Conservation (phyloP, 2,113 vertebrate genomes). For the Butastur rufipennis region DNA sequence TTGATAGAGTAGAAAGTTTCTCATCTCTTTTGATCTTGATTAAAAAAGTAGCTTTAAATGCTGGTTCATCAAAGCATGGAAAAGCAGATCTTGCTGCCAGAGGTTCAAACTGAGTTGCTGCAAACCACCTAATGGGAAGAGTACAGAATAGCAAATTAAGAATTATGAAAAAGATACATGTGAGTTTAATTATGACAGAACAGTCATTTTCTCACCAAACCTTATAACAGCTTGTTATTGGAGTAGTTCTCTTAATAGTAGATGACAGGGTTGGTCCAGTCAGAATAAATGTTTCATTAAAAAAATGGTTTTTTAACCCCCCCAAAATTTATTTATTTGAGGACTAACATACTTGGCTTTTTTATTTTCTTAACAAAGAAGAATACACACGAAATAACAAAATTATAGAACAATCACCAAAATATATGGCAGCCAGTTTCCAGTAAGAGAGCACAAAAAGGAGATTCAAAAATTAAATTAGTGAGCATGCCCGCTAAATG, state of each 20-base stretch:
- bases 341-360: not conserved
- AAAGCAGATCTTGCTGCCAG: constrained; percentile 90
- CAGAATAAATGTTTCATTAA: not conserved
- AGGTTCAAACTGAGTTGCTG: constrained; percentile 96
- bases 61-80: constrained; percentile 97
- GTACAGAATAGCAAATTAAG: not conserved
- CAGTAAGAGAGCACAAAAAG: not conserved
- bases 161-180: not conserved
- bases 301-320: not conserved
- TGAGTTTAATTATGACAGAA: not conserved
- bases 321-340: not conserved
- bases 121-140: constrained; percentile 79
- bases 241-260: not conserved
- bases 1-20: constrained; percentile 84
- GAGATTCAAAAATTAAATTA: not conserved
- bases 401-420: not conserved
- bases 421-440: not conserved
- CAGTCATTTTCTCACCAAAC: not conserved
- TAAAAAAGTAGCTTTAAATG: constrained; percentile 90
- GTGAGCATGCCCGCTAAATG: not conserved
- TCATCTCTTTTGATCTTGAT: constrained; percentile 85
- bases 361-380: not conserved
- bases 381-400: not conserved
- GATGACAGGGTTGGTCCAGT: not conserved
- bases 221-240: not conserved